Evolutionary conservation across 2,113 vertebrate genomes (phyloP).

Genomic region (Passer montanus): DNA sequence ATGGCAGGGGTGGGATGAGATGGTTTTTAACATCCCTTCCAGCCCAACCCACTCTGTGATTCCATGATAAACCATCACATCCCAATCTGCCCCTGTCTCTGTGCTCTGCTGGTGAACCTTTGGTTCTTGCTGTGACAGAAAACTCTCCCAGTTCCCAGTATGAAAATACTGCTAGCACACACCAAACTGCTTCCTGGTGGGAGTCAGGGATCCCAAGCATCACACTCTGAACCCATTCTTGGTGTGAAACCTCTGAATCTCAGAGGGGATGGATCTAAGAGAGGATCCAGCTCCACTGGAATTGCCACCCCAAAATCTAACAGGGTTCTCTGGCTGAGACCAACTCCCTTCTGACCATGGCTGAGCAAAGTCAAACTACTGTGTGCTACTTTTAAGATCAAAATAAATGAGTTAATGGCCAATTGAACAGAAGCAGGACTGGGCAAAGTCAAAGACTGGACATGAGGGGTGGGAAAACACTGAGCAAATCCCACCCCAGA

Average conservation of each 20-base stretch:
- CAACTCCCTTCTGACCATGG: neutral
- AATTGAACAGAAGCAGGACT: constrained; percentile 49
- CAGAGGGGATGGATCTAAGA: neutral
- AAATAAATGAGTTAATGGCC: constrained; percentile 64
- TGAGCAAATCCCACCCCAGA: neutral
- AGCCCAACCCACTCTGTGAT: neutral
- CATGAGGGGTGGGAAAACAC: neutral
- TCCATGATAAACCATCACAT: neutral
- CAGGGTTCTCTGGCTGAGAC: neutral
- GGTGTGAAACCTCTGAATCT: neutral
- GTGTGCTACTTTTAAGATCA: constrained; percentile 59
- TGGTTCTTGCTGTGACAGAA: neutral
- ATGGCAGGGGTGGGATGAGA: neutral
- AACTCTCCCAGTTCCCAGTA: neutral
- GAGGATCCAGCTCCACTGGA: neutral
- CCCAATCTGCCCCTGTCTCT: neutral
- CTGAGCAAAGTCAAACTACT: neutral
- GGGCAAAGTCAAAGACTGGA: constrained; percentile 57
- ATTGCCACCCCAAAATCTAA: neutral
- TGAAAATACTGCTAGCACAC: neutral
- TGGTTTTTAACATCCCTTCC: neutral
- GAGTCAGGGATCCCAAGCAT: neutral
- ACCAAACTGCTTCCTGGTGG: neutral
- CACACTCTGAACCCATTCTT: neutral
- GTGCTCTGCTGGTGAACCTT: neutral